Conservation (phyloP, 1,140 invertebrate genomes). For the Orius insidiosus region DNA sequence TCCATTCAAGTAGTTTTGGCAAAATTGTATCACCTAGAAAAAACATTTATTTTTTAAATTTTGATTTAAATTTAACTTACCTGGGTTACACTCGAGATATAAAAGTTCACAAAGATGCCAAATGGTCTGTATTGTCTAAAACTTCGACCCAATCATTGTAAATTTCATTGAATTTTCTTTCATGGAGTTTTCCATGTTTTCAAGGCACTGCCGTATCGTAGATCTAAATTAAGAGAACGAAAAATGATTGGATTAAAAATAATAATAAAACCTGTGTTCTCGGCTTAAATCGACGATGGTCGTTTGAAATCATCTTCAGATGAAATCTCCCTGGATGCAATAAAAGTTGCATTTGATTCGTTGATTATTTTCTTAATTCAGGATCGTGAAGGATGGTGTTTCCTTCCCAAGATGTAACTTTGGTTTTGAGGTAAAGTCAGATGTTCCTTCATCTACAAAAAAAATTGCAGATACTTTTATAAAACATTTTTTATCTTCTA, state of each 20-base stretch:
- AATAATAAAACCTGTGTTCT: conserved; percentile 46
- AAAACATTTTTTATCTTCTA: too few relatives aligned
- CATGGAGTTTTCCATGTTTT: conserved; percentile 47
- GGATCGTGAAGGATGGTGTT: conserved; percentile 29
- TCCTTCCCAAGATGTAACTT: too few relatives aligned
- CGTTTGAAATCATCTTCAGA: conserved; percentile 15
- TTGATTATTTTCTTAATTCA: conserved; percentile 58
- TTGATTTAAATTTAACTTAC: conserved; percentile 23
- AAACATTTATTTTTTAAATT: conserved; percentile 7
- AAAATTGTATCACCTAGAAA: conserved; percentile 43
- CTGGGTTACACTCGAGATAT: conserved; percentile 60
- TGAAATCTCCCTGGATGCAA: conserved; percentile 42
- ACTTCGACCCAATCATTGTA: conserved; percentile 54
- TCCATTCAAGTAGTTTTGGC: conserved; percentile 67
- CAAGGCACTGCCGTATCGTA: conserved; percentile 62
- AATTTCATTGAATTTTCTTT: conserved; percentile 33
- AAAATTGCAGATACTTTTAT: too few relatives aligned
- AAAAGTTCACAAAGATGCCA: conserved; percentile 88
- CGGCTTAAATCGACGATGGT: conserved; percentile 59
- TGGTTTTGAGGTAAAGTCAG: too few relatives aligned
- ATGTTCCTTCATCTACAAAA: too few relatives aligned
- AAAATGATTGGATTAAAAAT: conserved; percentile 4
- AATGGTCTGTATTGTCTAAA: conserved; percentile 80
- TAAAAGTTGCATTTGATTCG: conserved; percentile 65
- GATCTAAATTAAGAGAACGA: conserved; percentile 28